phyloP scores from a whole-genome alignment of 2,888 invertebrate genomes.

The Scrobipalpa atriplicella region DNA sequence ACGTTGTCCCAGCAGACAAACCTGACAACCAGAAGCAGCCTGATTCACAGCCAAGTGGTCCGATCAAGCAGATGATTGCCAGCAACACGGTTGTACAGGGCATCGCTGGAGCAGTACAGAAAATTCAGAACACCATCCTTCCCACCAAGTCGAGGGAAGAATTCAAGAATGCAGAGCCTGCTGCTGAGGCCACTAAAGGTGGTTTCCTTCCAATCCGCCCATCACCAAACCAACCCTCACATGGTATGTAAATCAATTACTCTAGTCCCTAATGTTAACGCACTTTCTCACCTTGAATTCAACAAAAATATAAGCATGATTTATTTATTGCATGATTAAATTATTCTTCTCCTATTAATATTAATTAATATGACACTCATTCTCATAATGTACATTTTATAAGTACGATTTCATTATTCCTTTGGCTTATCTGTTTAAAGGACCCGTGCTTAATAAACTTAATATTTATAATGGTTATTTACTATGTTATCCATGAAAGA shows the following conservation, averaged over 20 bases:
- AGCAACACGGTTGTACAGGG: conserved; percentile 56
- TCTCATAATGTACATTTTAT: too few species aligned
- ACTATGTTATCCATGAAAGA: too few species aligned
- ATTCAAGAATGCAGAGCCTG: conserved; percentile 37
- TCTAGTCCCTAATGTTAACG: too few species aligned
- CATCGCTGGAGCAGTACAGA: conserved; percentile 53
- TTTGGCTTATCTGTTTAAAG: too few species aligned
- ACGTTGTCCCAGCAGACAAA: conserved; percentile 35
- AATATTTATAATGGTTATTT: too few species aligned
- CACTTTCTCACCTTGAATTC: neutral
- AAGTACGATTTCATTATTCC: too few species aligned
- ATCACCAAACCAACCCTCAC: conserved; percentile 33
- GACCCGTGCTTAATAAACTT: too few species aligned
- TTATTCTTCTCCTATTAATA: too few species aligned
- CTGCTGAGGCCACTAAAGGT: conserved; percentile 37
- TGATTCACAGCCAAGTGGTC: conserved; percentile 36
- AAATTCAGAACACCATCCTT: conserved; percentile 49
- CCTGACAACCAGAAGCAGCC: conserved; percentile 31
- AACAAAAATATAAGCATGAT: too few species aligned
- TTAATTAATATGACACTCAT: too few species aligned
- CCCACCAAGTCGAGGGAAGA: conserved; percentile 56
- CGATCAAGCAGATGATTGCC: conserved; percentile 53
- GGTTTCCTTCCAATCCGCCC: conserved; percentile 30
- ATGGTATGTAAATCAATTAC: conserved; percentile 13
- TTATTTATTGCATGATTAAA: too few species aligned